Base-by-base conservation (phyloP, 2,888 invertebrate genomes). In the Platynereis dumerilii region DNA sequence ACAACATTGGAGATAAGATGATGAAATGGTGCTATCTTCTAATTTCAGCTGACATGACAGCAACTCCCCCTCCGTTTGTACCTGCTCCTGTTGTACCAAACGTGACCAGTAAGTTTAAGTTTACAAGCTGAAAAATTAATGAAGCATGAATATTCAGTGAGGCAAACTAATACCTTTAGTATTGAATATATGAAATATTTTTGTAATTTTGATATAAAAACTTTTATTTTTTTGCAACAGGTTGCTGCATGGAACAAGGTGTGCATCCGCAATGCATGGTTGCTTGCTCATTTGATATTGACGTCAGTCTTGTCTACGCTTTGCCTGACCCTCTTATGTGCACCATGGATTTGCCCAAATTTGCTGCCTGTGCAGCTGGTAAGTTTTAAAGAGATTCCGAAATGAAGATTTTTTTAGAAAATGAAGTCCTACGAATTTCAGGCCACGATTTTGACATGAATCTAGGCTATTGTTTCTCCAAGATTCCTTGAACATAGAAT, bases 221-320 rank as follows among this genome's bases (percentile, higher is more conserved):
- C n/a, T n/a, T n/a, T n/a, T n/a, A n/a, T n/a, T n/a, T n/a, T n/a
- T n/a, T n/a, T n/a, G n/a, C n/a, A n/a, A n/a, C n/a, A 65, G 65
- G 29, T 10, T 65, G 65, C 44, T 65, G 65, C 44, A 52, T 56
- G 22, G 24, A 60, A 24, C 39, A 42, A 28, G 60, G 60, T 2
- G 65, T 65, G 1, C 26, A 34, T 10, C 24, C 48, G 15, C n/a
- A 22, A n/a, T 65, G 65, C 22, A 59, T 54, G 52, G n/a, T 52
- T 1, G 65, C 65, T 2, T 65, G 65, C 29, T 27, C 55, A n/a
- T 65, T 65, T 44, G 65, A 65, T 24, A 39, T 65, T 22, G 65
- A 65, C 28, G 12, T 65, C 10, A 39, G 56, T 29, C 24, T 45
- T 15, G 20, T 62, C 20, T 20, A 5, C 1, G n/a, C 10, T 5